Conservation (phyloP, 1,140 invertebrate species). For the Nautilus pompilius region DNA sequence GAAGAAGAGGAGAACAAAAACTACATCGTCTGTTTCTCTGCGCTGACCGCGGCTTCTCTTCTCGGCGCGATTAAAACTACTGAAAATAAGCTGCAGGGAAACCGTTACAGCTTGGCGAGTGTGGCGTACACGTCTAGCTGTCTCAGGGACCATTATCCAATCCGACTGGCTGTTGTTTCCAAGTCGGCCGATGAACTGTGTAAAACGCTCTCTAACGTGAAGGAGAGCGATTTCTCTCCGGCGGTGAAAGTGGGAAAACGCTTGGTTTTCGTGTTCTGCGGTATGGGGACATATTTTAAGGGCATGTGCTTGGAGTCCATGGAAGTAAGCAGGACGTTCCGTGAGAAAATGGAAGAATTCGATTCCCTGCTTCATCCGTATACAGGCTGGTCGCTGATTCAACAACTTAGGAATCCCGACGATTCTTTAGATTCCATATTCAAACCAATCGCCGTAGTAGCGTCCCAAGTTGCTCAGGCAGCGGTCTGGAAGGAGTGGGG, state of each 20-base stretch:
- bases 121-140: slow-evolving; percentile 14
- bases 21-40: not conserved
- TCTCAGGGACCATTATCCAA: slow-evolving; percentile 12
- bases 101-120: not conserved
- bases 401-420: not conserved
- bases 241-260: not conserved
- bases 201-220: not conserved
- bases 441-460: slow-evolving; percentile 15
- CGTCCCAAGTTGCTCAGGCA: slow-evolving; percentile 17
- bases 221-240: not conserved
- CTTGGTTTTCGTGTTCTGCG: slow-evolving; percentile 71
- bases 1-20: not conserved
- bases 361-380: slow-evolving; percentile 7
- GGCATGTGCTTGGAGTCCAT: slow-evolving; percentile 86
- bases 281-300: slow-evolving; percentile 93
- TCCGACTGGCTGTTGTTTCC: slow-evolving; percentile 3
- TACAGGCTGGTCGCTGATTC: not conserved
- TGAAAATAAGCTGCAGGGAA: slow-evolving; percentile 5
- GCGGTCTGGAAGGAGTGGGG: slow-evolving; percentile 11
- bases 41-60: slow-evolving; percentile 5
- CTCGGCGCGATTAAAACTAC: not conserved
- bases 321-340: slow-evolving; percentile 69
- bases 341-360: slow-evolving; percentile 65
- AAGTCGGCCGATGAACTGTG: not conserved
- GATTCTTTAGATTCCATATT: slow-evolving; percentile 8